Evolutionary conservation across 2,888 invertebrate genomes (phyloP).

Genomic region (Anarsia innoxiella): DNA sequence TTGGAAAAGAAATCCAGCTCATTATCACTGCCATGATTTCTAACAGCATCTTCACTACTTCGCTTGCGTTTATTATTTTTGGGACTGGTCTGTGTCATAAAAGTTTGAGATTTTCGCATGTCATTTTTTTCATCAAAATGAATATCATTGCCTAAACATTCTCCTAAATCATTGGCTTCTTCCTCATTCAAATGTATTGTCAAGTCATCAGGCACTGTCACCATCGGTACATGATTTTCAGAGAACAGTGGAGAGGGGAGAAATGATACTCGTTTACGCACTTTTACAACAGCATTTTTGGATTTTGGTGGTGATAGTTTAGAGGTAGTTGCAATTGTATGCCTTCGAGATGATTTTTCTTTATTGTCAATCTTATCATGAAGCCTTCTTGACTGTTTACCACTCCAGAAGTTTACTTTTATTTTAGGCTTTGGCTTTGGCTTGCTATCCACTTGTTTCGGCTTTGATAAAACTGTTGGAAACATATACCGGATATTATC

Average conservation of each 20-base stretch:
- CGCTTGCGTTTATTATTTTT: constrained; percentile 41
- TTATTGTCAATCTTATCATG: constrained; percentile 34
- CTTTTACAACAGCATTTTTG: constrained; percentile 45
- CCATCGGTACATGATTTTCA: constrained; percentile 66
- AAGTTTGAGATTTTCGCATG: constrained; percentile 36
- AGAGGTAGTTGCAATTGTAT: constrained; percentile 39
- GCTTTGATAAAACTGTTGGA: constrained; percentile 36
- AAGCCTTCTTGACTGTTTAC: constrained; percentile 41
- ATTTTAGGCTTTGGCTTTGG: constrained; percentile 56
- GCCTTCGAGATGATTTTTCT: constrained; percentile 39
- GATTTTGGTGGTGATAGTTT: constrained; percentile 31
- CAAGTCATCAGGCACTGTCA: constrained; percentile 66
- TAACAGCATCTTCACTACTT: constrained; percentile 31
- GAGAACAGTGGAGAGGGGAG: constrained; percentile 60
- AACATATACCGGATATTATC: constrained; percentile 55
- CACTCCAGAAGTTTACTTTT: constrained; percentile 69
- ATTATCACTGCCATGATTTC: constrained; percentile 45
- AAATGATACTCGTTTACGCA: constrained; percentile 60
- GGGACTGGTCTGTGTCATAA: constrained; percentile 32
- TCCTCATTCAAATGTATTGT: constrained; percentile 69
- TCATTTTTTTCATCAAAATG: constrained; percentile 31
- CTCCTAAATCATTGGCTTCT: constrained; percentile 57
- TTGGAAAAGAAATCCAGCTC: constrained; percentile 68
- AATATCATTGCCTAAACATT: constrained; percentile 52
- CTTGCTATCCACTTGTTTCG: constrained; percentile 41